Evolutionary conservation across 1,140 invertebrate species (phyloP).

Genomic region (Penaeus chinensis): DNA sequence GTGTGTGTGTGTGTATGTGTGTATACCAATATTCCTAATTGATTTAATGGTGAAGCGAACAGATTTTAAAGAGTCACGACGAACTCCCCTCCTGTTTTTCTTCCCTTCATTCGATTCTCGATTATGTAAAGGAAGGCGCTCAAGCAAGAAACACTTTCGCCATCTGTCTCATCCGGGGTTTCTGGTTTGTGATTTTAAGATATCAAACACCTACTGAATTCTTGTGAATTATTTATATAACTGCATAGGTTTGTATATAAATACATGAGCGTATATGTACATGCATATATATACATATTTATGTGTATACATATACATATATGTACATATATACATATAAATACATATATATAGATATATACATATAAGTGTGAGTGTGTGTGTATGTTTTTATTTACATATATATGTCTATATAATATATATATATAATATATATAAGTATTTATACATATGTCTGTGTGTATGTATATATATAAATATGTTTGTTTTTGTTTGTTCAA

Average conservation of each 20-base stretch:
- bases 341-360: slow-evolving; percentile 21
- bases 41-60: no score
- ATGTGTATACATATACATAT: slow-evolving; percentile 4
- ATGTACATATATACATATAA: slow-evolving; percentile 12
- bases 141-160: no score
- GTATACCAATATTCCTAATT: neutral
- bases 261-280: neutral
- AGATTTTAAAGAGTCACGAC: no score
- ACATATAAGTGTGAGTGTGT: slow-evolving; percentile 1
- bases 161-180: no score
- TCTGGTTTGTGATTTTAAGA: no score
- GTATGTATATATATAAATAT: slow-evolving; percentile 7
- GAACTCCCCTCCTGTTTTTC: no score
- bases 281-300: slow-evolving; percentile 12
- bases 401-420: slow-evolving; percentile 2
- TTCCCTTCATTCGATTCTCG: no score
- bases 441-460: neutral
- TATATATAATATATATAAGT: slow-evolving; percentile 6
- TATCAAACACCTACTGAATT: no score
- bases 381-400: neutral
- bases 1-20: neutral
- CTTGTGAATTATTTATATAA: neutral
- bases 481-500: slow-evolving; percentile 1
- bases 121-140: no score
- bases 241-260: neutral